These are phyloP conservation scores for Haemorhous mexicanus DNA, from an alignment of 2,113 vertebrate species.

Conservation along the genomic window DNA sequence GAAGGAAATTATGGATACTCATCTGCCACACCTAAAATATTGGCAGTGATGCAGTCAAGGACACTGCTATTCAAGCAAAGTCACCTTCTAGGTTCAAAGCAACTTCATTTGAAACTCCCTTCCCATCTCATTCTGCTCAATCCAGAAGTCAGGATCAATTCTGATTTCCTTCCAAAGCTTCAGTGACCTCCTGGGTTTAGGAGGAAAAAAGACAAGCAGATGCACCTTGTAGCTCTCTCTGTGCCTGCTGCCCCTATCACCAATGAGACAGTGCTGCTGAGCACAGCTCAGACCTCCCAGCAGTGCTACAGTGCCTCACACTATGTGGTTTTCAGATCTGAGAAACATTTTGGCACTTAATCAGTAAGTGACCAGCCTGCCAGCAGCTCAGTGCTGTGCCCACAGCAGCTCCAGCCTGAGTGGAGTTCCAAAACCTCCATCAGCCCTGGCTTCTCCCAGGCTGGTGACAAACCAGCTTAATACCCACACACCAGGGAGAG, in stretches of 20 bases:
- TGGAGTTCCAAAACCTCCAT: background rate
- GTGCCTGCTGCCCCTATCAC: rapidly evolving
- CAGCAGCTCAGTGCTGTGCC: background rate
- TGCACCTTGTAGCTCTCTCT: background rate
- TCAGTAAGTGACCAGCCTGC: background rate
- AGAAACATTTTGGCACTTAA: background rate
- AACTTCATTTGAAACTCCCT: background rate
- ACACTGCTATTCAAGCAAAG: background rate
- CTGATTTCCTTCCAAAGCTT: background rate
- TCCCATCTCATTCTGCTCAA: background rate
- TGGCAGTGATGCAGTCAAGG: background rate
- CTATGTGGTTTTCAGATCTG: background rate
- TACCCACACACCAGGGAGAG: rapidly evolving
- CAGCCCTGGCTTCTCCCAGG: background rate
- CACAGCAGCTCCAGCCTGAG: background rate
- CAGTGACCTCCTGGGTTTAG: background rate
- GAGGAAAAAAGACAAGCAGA: background rate
- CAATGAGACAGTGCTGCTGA: background rate
- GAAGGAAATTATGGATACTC: background rate
- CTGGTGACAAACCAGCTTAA: background rate
- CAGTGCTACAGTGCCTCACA: background rate
- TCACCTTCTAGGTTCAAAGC: background rate
- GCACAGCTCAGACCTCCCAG: background rate
- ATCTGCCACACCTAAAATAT: background rate
- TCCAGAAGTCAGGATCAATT: background rate